These are phyloP conservation scores for Acanthosoma haemorrhoidale DNA, from an alignment of 2,888 invertebrate genomes.

Conservation along the genomic window DNA sequence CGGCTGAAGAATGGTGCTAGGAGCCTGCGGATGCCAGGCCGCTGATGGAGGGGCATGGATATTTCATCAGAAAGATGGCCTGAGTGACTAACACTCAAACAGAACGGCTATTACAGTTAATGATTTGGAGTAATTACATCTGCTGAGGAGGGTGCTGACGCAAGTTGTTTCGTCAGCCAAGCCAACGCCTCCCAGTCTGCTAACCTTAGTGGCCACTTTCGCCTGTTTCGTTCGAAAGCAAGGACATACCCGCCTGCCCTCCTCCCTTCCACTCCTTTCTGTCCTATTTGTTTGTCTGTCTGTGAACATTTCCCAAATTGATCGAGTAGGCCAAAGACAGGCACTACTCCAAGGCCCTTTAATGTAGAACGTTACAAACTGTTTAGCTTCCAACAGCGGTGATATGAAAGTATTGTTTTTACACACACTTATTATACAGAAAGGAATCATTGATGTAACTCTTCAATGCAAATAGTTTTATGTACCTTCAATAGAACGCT, in stretches of 20 bases:
- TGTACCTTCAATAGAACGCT: no score
- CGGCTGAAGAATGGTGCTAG: neutral
- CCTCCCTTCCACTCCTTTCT: neutral
- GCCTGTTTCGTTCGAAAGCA: constrained; percentile 10
- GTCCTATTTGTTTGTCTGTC: neutral
- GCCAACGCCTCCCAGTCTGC: constrained; percentile 7
- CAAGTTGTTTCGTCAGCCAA: constrained; percentile 6
- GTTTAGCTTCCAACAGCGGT: no score
- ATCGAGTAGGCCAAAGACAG: no score
- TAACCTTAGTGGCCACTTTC: constrained; percentile 5
- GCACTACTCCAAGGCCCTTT: no score
- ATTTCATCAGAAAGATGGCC: neutral
- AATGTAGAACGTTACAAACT: no score
- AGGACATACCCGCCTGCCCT: neutral
- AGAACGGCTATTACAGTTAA: neutral
- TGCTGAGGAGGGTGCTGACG: neutral
- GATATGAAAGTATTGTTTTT: no score
- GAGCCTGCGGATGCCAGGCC: no score
- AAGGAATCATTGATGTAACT: no score
- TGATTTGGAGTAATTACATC: constrained; percentile 12
- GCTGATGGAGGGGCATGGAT: neutral
- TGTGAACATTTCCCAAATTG: no score
- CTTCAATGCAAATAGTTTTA: no score
- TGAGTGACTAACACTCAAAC: neutral
- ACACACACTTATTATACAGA: no score